Evolutionary conservation across 2,888 invertebrate species (phyloP).

Genomic region (Athalia rosae): DNA sequence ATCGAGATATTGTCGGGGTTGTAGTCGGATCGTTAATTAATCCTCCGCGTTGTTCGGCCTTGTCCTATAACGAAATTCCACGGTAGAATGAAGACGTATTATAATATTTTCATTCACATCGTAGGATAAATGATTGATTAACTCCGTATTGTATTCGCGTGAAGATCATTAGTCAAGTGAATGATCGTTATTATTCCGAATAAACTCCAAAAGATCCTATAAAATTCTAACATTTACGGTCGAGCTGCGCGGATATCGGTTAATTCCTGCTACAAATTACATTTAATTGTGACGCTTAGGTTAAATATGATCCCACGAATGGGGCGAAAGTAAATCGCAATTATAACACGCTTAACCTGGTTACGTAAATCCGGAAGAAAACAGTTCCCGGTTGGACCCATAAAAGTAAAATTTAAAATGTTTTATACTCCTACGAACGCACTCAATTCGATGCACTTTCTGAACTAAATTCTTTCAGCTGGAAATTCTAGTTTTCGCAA

Average conservation of each 20-base stretch:
- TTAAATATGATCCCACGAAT: constrained; percentile 23
- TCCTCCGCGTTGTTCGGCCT: neutral
- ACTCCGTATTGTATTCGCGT: neutral
- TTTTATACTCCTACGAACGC: constrained; percentile 1
- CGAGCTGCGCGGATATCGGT: constrained; percentile 2
- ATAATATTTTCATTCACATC: constrained; percentile 16
- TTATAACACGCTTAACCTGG: constrained; percentile 39
- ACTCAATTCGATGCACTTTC: neutral
- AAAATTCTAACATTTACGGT: constrained; percentile 16
- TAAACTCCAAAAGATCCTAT: constrained; percentile 3
- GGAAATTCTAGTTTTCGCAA: neutral
- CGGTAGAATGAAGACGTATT: constrained; percentile 1
- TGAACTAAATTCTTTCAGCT: neutral
- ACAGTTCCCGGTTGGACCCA: neutral
- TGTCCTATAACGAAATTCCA: neutral
- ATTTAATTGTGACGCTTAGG: constrained; percentile 33
- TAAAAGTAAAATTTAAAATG: constrained; percentile 20
- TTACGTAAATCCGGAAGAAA: constrained; percentile 24
- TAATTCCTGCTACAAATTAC: constrained; percentile 25
- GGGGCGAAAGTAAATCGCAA: constrained; percentile 38
- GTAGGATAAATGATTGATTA: constrained; percentile 17
- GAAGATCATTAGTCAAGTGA: constrained; percentile 13
- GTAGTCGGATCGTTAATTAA: neutral
- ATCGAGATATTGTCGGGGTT: neutral
- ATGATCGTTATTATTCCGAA: constrained; percentile 10